phyloP scores from a whole-genome alignment of 2,113 vertebrate genomes.

The Notarius lentiginosus region DNA sequence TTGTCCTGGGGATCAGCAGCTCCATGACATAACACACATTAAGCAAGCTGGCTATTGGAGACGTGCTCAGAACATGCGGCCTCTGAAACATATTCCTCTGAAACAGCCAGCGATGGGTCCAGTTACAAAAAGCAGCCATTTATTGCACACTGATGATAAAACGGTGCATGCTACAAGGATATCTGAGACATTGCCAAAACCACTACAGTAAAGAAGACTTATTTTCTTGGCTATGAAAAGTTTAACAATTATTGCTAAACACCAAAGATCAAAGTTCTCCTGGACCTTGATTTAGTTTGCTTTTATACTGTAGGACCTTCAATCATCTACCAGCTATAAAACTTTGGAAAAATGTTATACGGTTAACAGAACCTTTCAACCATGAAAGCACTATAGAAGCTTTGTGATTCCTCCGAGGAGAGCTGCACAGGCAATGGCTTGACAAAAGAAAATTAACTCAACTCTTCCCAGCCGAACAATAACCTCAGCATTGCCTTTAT shows the following conservation, averaged over 20 bases:
- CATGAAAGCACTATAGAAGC: not conserved
- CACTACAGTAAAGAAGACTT: not conserved
- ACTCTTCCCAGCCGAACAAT: not conserved
- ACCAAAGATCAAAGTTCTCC: slow-evolving; percentile 7
- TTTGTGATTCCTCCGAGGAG: not conserved
- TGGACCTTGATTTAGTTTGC: not conserved
- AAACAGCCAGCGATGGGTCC: not conserved
- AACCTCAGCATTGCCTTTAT: not conserved
- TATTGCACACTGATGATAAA: not conserved
- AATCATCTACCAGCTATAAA: not conserved
- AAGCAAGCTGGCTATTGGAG: slow-evolving; percentile 6
- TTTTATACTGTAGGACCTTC: not conserved
- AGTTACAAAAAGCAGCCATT: not conserved
- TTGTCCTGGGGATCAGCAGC: slow-evolving; percentile 13
- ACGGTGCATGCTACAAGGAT: not conserved
- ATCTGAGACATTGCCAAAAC: slow-evolving; percentile 9
- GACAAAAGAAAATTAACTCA: not conserved
- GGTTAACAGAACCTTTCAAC: slow-evolving; percentile 7
- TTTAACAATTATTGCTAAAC: not conserved
- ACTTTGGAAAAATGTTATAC: not conserved
- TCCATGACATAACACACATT: slow-evolving; percentile 14
- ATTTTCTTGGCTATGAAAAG: not conserved
- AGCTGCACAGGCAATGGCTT: not conserved
- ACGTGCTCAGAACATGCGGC: not conserved
- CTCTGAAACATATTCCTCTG: not conserved